Base-by-base conservation (phyloP, 2,113 vertebrate species). In the Mormyrus lacerda region DNA sequence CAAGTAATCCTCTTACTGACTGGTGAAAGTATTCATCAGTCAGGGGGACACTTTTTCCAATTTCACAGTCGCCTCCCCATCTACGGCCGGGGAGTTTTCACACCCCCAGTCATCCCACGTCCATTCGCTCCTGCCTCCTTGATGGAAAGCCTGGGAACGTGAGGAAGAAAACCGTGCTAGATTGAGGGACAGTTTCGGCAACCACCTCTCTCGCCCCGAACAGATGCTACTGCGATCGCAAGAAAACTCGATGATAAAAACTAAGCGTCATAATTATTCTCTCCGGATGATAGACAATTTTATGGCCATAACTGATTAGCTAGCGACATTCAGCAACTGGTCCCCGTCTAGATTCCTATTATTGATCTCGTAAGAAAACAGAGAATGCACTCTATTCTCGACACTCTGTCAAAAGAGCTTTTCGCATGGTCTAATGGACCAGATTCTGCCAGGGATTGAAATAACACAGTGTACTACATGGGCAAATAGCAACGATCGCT, bases 11-110 rank as follows among this genome's bases (percentile, higher is more conserved):
- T 84, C 82, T 84, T 84, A 84, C 76, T 15, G 19, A 47, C 82
- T 84, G 15, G 44, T 87, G 82, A 84, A 39, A 84, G 82, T 42
- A 84, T 84, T 84, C 82, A 47, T 84, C 82, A 84, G 82, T 84
- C 82, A 84, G 39, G 44, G 11, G 44, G 19, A 44, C 82, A 47
- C 44, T 84, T 84, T 84, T 84, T 84, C 82, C 82, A 84, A 84
- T 84, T 84, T 84, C 82, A 84, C 82, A 84, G 44, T 84, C 1
- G 82, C 82, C 82, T 84, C 82, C 44, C 82, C 24, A 42, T 47
- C 44, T 84, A 84, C 21, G 82, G 44, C 6, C n/a, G 82, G 82
- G 44, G 44, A 84, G 82, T 84, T 47, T 47, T n/a, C 82, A 47
- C 82, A 84, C 42, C 82, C 61, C 3, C 82, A 84, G 82, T 47